Conservation (phyloP, 2,888 invertebrate species). For the Gisinianus flammeolus region DNA sequence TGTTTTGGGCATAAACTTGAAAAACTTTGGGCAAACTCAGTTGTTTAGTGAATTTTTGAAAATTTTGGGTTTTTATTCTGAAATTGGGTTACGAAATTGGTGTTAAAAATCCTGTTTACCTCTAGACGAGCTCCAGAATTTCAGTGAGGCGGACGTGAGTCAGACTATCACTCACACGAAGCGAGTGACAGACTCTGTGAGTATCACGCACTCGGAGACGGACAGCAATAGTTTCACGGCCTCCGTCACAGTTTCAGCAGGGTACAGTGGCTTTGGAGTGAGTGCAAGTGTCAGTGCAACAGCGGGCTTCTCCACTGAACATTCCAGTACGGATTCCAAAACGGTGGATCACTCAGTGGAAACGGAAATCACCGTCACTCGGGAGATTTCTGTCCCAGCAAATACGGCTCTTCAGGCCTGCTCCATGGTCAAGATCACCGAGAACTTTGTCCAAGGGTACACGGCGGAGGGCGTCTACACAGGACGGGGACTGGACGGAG, state of each 20-base stretch:
- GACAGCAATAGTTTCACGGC: neutral
- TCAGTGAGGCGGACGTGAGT: neutral
- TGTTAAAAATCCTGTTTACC: too few species aligned
- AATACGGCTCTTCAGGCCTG: neutral
- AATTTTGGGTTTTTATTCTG: too few species aligned
- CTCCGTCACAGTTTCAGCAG: neutral
- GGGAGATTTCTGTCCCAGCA: neutral
- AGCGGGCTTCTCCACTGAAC: neutral
- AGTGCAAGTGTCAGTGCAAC: neutral
- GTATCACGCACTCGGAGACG: neutral
- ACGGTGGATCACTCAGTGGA: neutral
- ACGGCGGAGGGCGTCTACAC: neutral
- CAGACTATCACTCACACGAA: neutral
- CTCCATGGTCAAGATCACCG: neutral
- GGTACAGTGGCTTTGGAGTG: neutral
- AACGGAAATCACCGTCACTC: neutral
- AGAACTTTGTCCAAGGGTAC: neutral
- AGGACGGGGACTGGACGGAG: neutral
- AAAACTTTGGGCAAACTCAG: too few species aligned
- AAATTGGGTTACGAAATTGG: too few species aligned
- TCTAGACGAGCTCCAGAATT: neutral
- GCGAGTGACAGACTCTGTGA: neutral
- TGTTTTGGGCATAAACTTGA: too few species aligned
- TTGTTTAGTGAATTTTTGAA: too few species aligned
- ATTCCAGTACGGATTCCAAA: neutral